Evolutionary conservation across 2,888 invertebrate genomes (phyloP), one percentile per base, ranked within the genome.

Genomic region (Hyposoter dolosus): DNA sequence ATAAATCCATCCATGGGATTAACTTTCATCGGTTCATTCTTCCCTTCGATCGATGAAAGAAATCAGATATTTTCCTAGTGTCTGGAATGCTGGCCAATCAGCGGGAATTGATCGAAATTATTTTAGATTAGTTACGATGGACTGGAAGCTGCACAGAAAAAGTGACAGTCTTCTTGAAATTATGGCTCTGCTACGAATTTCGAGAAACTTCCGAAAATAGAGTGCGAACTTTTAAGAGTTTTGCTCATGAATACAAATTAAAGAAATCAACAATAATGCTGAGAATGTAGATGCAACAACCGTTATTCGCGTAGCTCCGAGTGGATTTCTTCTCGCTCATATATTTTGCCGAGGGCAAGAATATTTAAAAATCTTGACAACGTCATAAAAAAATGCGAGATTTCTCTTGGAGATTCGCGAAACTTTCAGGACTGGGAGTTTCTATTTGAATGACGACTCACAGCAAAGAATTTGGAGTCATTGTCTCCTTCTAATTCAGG

Each of bases 361-460:
- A 47, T 63, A 60, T 74, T 23, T 28, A 68, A 69, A 71, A 84
- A 75, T 80, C 75, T 69, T 63, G 15, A 43, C 17, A 47, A 23
- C 53, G 23, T 65, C 69, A 28, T 65, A 71, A 77, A 74, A 50
- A 56, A 43, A 12, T 65, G 17, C 4, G 28, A 77, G 84, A 80
- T 76, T 71, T 53, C 66, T 68, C 80, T 63, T 12, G 12, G 72
- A 81, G 81, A 84, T 81, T 66, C 28, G 66, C 23, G 68, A 82
- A 75, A 78, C 28, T 43, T 35, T 77, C 66, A 23, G 23, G 23
- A 40, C 28, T 53, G 66, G 40, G 19, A 53, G 6, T 65, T 50
- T 23, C 32, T 19, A 4, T 53, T 50, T 23, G 50, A 63, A 66
- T 77, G 45, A 15, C 32, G 63, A 35, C 12, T 43, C 19, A n/a